Evolutionary conservation across 2,797 vertebrate species (phyloP).

Genomic region (Sternarchorhynchus goeldii): DNA sequence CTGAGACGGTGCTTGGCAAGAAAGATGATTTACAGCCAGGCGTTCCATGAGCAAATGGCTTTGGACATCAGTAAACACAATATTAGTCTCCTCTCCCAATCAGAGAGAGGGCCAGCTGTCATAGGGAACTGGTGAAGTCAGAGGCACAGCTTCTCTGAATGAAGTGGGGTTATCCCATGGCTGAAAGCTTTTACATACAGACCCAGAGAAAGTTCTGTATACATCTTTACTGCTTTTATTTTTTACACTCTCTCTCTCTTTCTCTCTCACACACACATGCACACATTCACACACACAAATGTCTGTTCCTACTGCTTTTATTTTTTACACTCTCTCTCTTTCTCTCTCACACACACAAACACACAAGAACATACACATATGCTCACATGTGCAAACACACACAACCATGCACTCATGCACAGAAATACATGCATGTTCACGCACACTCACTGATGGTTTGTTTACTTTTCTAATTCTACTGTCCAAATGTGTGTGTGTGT

Average conservation of each 20-base stretch:
- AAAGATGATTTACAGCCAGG: constrained; percentile 39
- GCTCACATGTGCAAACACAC: no score
- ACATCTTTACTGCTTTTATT: no score
- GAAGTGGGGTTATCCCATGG: constrained; percentile 4
- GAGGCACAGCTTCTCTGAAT: constrained; percentile 33
- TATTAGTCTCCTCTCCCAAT: constrained; percentile 27
- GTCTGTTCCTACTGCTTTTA: no score
- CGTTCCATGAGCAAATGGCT: constrained; percentile 44
- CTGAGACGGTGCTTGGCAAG: constrained; percentile 10
- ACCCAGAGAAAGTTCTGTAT: neutral
- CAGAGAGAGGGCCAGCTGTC: constrained; percentile 8
- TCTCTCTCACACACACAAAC: no score
- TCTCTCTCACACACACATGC: neutral
- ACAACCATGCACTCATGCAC: no score
- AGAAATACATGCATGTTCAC: no score
- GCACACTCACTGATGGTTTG: no score
- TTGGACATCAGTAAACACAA: constrained; percentile 46
- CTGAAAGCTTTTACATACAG: constrained; percentile 14
- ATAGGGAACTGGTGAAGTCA: constrained; percentile 9
- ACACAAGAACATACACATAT: no score
- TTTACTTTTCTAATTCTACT: neutral
- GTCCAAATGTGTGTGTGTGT: neutral
- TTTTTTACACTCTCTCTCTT: no score
- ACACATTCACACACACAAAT: neutral
- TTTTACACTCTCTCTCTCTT: no score